Conservation (phyloP, 2,113 vertebrate genomes). For the Tachysurus vachellii region DNA sequence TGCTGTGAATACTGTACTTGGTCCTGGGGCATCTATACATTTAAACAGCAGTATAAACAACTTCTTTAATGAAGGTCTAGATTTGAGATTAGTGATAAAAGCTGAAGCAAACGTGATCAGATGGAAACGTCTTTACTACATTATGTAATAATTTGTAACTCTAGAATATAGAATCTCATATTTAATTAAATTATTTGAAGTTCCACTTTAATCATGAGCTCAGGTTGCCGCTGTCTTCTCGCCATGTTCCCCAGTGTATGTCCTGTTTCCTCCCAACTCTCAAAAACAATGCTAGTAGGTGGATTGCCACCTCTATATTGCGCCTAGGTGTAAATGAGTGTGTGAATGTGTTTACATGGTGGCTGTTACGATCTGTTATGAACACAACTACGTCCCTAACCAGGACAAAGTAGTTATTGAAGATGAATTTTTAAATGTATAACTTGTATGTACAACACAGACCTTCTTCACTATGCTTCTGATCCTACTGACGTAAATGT, state of each 20-base stretch:
- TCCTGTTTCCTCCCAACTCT: not conserved
- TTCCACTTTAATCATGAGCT: not conserved
- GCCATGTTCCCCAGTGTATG: not conserved
- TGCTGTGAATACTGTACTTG: slow-evolving; percentile 1
- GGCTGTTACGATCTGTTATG: not conserved
- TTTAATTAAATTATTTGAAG: too few species aligned
- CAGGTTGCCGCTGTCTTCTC: not conserved
- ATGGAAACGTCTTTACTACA: slow-evolving; percentile 12
- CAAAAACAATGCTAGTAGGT: not conserved
- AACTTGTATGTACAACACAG: not conserved
- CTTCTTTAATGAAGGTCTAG: not conserved
- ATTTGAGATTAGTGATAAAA: not conserved
- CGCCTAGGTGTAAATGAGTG: not conserved
- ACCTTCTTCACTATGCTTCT: not conserved
- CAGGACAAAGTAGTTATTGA: not conserved
- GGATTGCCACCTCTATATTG: not conserved
- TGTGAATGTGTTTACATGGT: slow-evolving; percentile 15
- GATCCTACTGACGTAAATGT: not conserved
- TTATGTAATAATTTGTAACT: slow-evolving; percentile 21
- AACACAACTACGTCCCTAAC: not conserved
- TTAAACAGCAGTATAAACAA: slow-evolving; percentile 12
- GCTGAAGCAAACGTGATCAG: not conserved
- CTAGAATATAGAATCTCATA: not conserved
- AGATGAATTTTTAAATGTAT: not conserved
- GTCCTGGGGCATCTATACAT: not conserved